Percentiles rank a stretch among this genome's conserved stretches.
Conservation (phyloP, 2,113 vertebrate species). For the Talpa occidentalis region DNA sequence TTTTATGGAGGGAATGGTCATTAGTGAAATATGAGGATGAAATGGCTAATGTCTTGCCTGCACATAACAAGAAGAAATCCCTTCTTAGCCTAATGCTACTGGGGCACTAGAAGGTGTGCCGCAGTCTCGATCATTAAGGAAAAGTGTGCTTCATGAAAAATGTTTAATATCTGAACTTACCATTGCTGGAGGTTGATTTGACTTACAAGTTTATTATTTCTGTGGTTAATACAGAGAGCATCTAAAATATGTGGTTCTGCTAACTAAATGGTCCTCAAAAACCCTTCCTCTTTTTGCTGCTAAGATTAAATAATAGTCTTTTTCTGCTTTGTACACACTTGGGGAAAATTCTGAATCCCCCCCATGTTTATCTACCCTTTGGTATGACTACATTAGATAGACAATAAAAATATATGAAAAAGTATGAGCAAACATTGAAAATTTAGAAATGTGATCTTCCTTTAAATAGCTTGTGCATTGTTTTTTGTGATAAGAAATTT, state of each 20-base stretch:
- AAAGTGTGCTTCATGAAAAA: conserved; percentile 27
- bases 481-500: conserved; percentile 31
- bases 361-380: background rate
- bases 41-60: background rate
- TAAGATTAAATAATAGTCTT: background rate
- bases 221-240: background rate
- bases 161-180: background rate
- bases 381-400: background rate
- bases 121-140: background rate
- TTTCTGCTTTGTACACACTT: background rate
- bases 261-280: background rate
- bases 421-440: background rate
- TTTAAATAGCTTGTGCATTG: background rate
- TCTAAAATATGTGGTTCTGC: background rate
- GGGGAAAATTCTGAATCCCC: background rate
- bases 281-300: background rate
- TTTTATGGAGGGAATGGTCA: background rate
- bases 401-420: background rate
- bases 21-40: background rate
- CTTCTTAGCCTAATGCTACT: background rate
- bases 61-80: background rate
- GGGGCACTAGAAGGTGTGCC: background rate
- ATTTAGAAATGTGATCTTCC: background rate
- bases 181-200: background rate
- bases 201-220: background rate